Conservation (phyloP, 2,888 invertebrate species). For the Microplitis deprimator region DNA sequence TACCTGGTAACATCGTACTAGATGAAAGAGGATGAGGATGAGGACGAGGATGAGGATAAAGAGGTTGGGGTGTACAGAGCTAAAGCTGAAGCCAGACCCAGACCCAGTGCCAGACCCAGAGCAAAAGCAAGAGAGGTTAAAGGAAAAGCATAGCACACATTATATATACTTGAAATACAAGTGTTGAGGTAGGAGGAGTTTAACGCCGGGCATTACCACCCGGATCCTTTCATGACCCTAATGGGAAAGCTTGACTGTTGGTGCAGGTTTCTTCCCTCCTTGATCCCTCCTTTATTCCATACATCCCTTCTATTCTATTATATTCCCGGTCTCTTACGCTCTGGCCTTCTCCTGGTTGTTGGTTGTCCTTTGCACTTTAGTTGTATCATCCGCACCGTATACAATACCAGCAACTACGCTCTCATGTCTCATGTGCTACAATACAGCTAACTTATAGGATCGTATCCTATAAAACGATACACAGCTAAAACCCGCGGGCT, state of each 20-base stretch:
- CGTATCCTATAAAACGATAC: slow-evolving; percentile 17
- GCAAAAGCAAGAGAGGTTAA: not conserved
- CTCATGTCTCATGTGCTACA: slow-evolving; percentile 1
- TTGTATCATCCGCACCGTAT: not conserved
- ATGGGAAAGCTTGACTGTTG: slow-evolving; percentile 41
- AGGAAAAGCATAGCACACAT: not conserved
- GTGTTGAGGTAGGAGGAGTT: slow-evolving; percentile 39
- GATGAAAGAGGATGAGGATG: not conserved
- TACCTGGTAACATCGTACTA: not conserved
- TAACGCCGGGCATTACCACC: slow-evolving; percentile 49
- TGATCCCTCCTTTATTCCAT: slow-evolving; percentile 14
- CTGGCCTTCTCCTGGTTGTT: too few species aligned
- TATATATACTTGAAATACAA: slow-evolving; percentile 1
- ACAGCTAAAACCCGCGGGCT: too few species aligned
- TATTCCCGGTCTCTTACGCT: slow-evolving; percentile 20
- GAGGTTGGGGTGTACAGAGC: too few species aligned
- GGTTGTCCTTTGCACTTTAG: too few species aligned
- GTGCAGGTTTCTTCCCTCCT: slow-evolving; percentile 30
- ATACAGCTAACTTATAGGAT: slow-evolving; percentile 45
- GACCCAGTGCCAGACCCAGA: too few species aligned
- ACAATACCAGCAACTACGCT: not conserved
- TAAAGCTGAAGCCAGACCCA: too few species aligned
- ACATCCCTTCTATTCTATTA: slow-evolving; percentile 8
- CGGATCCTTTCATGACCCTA: slow-evolving; percentile 47
- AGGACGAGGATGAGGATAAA: too few species aligned